These are phyloP conservation scores for Tapera naevia DNA, from an alignment of 2,797 vertebrate genomes.

Conservation along the genomic window DNA sequence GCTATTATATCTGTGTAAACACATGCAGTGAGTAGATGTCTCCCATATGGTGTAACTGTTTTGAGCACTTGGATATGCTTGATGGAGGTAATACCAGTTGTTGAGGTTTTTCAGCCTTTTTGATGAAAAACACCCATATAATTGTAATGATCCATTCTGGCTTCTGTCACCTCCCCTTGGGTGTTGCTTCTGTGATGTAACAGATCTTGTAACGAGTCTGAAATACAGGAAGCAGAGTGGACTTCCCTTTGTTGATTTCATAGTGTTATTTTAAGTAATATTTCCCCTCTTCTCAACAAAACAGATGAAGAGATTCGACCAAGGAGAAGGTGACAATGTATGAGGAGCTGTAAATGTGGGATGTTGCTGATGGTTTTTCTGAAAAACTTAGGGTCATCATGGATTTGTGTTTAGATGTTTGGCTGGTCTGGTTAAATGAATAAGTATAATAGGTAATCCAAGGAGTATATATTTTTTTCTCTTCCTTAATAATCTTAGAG, in stretches of 20 bases:
- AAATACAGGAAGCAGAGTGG: not conserved
- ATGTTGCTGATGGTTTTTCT: not conserved
- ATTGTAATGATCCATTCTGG: not conserved
- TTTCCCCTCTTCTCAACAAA: not conserved
- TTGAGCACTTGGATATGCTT: not conserved
- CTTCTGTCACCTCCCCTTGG: not conserved
- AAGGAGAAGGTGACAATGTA: not conserved
- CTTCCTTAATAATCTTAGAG: not conserved
- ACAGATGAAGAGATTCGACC: not conserved
- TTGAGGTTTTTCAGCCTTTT: not conserved
- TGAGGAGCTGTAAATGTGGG: not conserved
- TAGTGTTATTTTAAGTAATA: not conserved
- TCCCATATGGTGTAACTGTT: slow-evolving; percentile 11
- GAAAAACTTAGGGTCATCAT: not conserved
- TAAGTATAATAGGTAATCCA: not conserved
- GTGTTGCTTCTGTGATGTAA: not conserved
- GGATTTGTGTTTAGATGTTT: not conserved
- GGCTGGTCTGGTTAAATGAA: not conserved
- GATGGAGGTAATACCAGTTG: not conserved
- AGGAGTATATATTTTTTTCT: not conserved
- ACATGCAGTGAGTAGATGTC: not conserved
- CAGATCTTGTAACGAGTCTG: not conserved
- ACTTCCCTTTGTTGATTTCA: not conserved
- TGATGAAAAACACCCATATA: not conserved
- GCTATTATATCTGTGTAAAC: slow-evolving; percentile 34